phyloP scores from a whole-genome alignment of 2,888 invertebrate genomes.

The Coremacera marginata region DNA sequence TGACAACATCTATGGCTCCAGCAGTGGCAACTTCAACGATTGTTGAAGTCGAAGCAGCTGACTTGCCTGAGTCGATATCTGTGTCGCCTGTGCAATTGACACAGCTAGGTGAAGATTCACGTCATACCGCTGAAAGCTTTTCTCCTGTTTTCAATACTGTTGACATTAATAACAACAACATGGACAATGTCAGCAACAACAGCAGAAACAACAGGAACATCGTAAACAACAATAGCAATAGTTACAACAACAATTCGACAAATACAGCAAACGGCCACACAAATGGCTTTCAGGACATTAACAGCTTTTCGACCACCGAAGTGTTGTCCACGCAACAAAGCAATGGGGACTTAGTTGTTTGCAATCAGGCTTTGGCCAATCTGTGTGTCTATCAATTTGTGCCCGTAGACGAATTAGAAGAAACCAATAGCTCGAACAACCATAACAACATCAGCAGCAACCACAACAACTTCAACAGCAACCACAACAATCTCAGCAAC shows the following conservation, averaged over 20 bases:
- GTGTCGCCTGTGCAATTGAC: no score
- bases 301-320: background rate
- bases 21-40: background rate
- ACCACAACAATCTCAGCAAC: background rate
- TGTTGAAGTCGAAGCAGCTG: no score
- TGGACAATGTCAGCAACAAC: background rate
- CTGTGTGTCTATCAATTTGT: conserved; percentile 5
- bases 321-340: background rate
- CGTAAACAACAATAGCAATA: conserved; percentile 13
- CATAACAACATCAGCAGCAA: background rate
- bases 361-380: background rate
- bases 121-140: no score
- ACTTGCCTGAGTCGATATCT: no score
- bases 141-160: no score
- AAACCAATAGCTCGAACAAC: no score
- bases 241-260: background rate
- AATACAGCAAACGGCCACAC: background rate
- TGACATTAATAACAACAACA: background rate
- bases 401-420: background rate
- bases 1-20: background rate
- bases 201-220: background rate
- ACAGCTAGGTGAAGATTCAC: no score
- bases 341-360: conserved; percentile 3
- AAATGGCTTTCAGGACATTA: background rate
- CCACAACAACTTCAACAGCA: background rate